These are phyloP conservation scores for Anastrepha ludens DNA, from an alignment of 1,140 invertebrate genomes.

Conservation along the genomic window DNA sequence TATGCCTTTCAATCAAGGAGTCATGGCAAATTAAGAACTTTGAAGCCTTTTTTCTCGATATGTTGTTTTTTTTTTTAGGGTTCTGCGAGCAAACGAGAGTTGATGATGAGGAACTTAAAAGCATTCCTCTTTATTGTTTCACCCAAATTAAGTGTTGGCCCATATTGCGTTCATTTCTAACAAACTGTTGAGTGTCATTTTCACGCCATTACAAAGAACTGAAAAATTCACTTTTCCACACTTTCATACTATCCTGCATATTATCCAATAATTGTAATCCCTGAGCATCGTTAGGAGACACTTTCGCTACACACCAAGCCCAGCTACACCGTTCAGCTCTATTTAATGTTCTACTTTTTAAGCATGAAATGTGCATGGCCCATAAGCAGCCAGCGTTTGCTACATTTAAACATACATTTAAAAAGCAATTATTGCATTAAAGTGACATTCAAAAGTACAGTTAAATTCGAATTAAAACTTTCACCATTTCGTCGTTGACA, in stretches of 20 bases:
- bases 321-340: neutral
- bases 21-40: too few relatives aligned
- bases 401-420: constrained; percentile 33
- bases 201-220: neutral
- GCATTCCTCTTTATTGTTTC: too few relatives aligned
- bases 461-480: constrained; percentile 53
- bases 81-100: too few relatives aligned
- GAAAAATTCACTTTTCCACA: neutral
- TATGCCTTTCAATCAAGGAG: too few relatives aligned
- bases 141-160: too few relatives aligned
- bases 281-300: neutral
- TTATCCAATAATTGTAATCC: neutral
- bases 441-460: constrained; percentile 30
- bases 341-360: neutral
- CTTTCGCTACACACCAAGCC: neutral
- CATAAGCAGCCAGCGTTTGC: neutral
- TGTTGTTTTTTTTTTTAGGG: too few relatives aligned
- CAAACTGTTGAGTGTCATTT: neutral
- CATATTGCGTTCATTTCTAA: too few relatives aligned
- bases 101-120: too few relatives aligned
- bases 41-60: too few relatives aligned
- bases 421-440: constrained; percentile 49
- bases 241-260: too few relatives aligned
- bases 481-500: constrained; percentile 40
- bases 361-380: neutral